These are phyloP conservation scores for Drosophila pseudoananassae DNA, from an alignment of 1,140 invertebrate genomes.

Conservation along the genomic window DNA sequence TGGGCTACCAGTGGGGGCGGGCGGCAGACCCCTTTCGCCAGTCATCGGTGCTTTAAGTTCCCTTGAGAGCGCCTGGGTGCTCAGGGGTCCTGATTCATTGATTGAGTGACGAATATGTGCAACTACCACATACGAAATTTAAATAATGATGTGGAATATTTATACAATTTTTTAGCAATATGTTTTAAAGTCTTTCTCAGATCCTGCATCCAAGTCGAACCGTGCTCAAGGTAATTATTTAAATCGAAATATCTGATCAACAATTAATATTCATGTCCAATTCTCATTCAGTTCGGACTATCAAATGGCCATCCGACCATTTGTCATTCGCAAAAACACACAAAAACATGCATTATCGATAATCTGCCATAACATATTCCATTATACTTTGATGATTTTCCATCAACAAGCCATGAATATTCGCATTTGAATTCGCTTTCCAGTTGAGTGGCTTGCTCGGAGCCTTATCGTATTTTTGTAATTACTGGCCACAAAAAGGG, in stretches of 20 bases:
- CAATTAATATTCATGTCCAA: conserved; percentile 21
- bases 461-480: conserved; percentile 75
- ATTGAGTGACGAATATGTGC: conserved; percentile 6
- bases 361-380: conserved; percentile 40
- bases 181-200: neutral
- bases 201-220: too few species aligned
- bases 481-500: conserved; percentile 33
- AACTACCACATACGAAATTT: neutral
- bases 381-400: conserved; percentile 39
- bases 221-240: neutral
- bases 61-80: neutral
- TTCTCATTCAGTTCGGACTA: conserved; percentile 3
- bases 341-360: conserved; percentile 36
- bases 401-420: conserved; percentile 44
- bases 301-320: conserved; percentile 3
- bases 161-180: neutral
- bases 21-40: conserved; percentile 2
- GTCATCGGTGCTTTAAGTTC: conserved; percentile 14
- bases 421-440: conserved; percentile 30
- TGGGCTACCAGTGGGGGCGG: neutral
- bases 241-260: neutral
- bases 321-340: conserved; percentile 2
- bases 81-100: conserved; percentile 11
- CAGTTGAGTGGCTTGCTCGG: conserved; percentile 18
- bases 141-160: neutral